These are phyloP conservation scores for Flexamia atlantica DNA, from an alignment of 2,888 invertebrate species.

Conservation along the genomic window DNA sequence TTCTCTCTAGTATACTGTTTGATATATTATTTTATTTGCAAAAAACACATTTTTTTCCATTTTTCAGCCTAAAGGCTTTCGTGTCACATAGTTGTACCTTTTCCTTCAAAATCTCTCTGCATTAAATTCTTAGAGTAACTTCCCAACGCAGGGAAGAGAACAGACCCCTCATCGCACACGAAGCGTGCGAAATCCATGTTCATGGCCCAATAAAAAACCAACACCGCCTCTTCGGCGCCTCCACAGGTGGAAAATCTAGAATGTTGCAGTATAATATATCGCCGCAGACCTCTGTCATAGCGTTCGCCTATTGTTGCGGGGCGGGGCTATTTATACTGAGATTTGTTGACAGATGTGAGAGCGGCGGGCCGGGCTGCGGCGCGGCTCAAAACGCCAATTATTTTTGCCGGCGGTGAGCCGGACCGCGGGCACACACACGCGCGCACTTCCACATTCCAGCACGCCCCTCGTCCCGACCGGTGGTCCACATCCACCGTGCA, in stretches of 20 bases:
- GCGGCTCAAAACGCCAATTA: conserved; percentile 57
- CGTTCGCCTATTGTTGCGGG: conserved; percentile 19
- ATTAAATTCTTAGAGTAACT: too few relatives aligned
- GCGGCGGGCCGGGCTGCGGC: conserved; percentile 7
- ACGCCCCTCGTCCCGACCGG: conserved; percentile 27
- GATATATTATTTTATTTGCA: too few relatives aligned
- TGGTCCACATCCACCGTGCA: conserved; percentile 30
- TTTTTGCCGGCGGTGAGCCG: conserved; percentile 48
- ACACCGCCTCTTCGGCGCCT: not conserved
- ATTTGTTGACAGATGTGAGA: conserved; percentile 44
- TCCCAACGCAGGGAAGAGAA: too few relatives aligned
- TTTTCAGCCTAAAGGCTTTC: too few relatives aligned
- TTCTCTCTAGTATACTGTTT: too few relatives aligned
- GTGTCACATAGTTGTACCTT: too few relatives aligned
- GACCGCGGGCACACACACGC: conserved; percentile 18
- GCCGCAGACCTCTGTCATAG: conserved; percentile 15
- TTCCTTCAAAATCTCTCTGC: too few relatives aligned
- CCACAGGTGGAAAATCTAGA: conserved; percentile 14
- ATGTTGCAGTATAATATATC: conserved; percentile 33
- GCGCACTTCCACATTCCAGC: conserved; percentile 43
- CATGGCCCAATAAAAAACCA: too few relatives aligned
- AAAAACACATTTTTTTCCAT: too few relatives aligned
- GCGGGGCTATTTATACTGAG: conserved; percentile 23
- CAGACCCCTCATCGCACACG: too few relatives aligned
- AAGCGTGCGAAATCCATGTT: too few relatives aligned